phyloP scores from a whole-genome alignment of 2,113 vertebrate genomes.

The Labrus mixtus region DNA sequence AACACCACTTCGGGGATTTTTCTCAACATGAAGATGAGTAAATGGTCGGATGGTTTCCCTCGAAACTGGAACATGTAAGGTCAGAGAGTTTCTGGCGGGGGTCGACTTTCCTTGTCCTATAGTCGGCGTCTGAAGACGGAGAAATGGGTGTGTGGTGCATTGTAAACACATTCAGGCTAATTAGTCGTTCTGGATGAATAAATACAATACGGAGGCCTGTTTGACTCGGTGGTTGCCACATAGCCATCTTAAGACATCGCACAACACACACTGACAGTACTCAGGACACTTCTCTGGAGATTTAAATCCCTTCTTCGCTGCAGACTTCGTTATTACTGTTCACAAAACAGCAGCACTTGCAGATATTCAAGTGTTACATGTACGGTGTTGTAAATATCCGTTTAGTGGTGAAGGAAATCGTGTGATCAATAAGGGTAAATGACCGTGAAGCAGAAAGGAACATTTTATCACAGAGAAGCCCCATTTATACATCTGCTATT shows the following conservation, averaged over 20 bases:
- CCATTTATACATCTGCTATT: not conserved
- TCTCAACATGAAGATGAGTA: not conserved
- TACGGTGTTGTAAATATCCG: too few relatives aligned
- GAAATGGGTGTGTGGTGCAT: not conserved
- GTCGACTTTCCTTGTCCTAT: not conserved
- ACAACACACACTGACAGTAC: not conserved
- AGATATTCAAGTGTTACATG: not conserved
- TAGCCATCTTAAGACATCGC: too few relatives aligned
- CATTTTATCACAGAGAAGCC: not conserved
- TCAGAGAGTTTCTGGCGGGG: not conserved
- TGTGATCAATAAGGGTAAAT: not conserved
- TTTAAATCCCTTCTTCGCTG: not conserved
- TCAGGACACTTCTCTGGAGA: not conserved
- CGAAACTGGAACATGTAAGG: not conserved
- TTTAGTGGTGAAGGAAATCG: too few relatives aligned
- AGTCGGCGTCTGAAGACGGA: too few relatives aligned
- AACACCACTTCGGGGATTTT: slow-evolving; percentile 6
- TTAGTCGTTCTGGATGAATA: not conserved
- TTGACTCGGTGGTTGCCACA: not conserved
- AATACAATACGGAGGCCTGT: not conserved
- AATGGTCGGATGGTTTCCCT: not conserved
- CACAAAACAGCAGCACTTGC: not conserved
- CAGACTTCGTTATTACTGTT: not conserved
- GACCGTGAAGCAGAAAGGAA: not conserved
- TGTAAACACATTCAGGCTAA: not conserved